These are phyloP conservation scores for Catharus fuscescens DNA, from an alignment of 2,113 vertebrate species.

Conservation along the genomic window DNA sequence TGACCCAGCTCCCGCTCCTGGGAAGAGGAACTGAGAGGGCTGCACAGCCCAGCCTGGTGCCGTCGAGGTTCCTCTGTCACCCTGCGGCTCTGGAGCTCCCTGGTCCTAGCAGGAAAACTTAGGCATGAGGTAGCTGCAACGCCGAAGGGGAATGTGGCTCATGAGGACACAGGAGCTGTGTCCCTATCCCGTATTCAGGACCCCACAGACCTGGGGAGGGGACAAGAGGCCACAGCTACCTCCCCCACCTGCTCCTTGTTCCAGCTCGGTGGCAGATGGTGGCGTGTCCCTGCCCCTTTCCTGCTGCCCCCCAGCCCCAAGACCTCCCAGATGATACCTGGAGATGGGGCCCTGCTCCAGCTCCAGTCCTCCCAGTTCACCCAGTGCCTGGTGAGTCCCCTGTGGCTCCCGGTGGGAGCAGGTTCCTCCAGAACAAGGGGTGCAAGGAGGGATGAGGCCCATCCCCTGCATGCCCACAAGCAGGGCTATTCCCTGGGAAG, in stretches of 20 bases:
- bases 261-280: neutral
- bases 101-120: neutral
- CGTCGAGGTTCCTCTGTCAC: fast-evolving
- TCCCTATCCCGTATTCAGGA: neutral
- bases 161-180: fast-evolving
- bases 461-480: neutral
- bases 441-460: neutral
- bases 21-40: neutral
- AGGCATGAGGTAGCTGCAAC: neutral
- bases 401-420: neutral
- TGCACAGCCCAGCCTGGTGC: neutral
- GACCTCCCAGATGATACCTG: neutral
- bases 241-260: neutral
- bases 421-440: neutral
- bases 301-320: fast-evolving
- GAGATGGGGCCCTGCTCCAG: neutral
- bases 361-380: neutral
- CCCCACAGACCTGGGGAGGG: neutral
- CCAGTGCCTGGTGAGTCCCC: neutral
- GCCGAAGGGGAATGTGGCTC: neutral
- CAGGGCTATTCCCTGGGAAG: too few relatives aligned
- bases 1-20: neutral
- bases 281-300: neutral
- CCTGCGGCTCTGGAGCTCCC: fast-evolving
- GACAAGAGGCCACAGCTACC: neutral